Evolutionary conservation across 2,888 invertebrate species (phyloP).

Genomic region (Hedya salicella): DNA sequence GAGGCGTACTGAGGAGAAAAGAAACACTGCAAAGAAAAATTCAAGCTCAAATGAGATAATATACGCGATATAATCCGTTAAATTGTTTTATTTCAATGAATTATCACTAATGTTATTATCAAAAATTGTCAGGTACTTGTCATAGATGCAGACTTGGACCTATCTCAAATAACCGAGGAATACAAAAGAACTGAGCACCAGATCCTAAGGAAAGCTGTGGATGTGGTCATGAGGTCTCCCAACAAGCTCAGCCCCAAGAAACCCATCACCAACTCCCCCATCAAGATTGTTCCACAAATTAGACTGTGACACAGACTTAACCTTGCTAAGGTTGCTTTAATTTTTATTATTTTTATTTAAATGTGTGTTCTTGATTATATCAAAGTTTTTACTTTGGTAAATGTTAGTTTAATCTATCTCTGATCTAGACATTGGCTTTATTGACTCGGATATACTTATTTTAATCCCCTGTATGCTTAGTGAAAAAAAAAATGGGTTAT

Average conservation of each 20-base stretch:
- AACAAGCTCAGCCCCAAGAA: slow-evolving; percentile 79
- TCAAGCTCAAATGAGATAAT: too few species aligned
- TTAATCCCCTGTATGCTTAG: too few species aligned
- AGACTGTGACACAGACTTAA: slow-evolving; percentile 63
- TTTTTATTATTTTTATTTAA: slow-evolving; percentile 45
- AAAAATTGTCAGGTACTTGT: slow-evolving; percentile 84
- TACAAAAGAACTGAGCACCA: slow-evolving; percentile 86
- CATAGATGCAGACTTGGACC: slow-evolving; percentile 87
- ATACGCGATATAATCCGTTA: too few species aligned
- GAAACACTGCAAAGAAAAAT: too few species aligned
- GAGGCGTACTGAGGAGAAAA: too few species aligned
- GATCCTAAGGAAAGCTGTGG: slow-evolving; percentile 77
- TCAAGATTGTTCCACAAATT: slow-evolving; percentile 71
- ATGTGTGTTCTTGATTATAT: slow-evolving; percentile 22
- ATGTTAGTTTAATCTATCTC: slow-evolving; percentile 31
- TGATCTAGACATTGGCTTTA: neutral
- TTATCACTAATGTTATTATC: neutral
- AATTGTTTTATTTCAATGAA: too few species aligned
- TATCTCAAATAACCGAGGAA: slow-evolving; percentile 87
- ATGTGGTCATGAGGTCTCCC: slow-evolving; percentile 80
- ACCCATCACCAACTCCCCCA: slow-evolving; percentile 71
- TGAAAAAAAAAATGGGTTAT: too few species aligned
- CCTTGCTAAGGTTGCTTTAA: slow-evolving; percentile 45
- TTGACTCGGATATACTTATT: neutral
- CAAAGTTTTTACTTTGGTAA: slow-evolving; percentile 27